Conservation (phyloP, 2,797 vertebrate species). For the Setipinna tenuifilis region DNA sequence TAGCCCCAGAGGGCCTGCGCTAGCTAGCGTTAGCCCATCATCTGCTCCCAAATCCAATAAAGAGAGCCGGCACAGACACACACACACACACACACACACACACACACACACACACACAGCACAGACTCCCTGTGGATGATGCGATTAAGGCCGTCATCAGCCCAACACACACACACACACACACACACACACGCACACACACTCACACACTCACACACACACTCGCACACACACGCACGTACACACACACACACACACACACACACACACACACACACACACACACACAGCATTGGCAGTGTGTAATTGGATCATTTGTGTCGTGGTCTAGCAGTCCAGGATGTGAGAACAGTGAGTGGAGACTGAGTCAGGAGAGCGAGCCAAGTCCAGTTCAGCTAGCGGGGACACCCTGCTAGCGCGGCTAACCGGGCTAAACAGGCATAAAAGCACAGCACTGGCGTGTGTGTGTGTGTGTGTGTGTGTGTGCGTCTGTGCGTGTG, state of each 20-base stretch:
- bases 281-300: conserved; percentile 33
- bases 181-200: background rate
- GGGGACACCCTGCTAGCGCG: background rate
- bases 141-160: conserved; percentile 63
- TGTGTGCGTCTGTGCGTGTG: too few relatives aligned
- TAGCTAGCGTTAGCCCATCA: conserved; percentile 70
- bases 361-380: background rate
- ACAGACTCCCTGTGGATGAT: conserved; percentile 61
- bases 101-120: too few relatives aligned
- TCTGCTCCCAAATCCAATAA: conserved; percentile 70
- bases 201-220: background rate
- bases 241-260: conserved; percentile 35
- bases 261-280: conserved; percentile 56
- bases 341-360: conserved; percentile 41
- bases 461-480: too few relatives aligned
- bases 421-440: background rate
- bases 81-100: too few relatives aligned
- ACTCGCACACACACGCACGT: background rate
- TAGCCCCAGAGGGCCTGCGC: conserved; percentile 53
- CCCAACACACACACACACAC: conserved; percentile 43
- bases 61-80: conserved; percentile 63
- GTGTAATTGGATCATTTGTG: conserved; percentile 70
- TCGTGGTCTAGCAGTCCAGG: conserved; percentile 61
- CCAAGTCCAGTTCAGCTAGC: background rate
- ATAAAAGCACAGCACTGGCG: too few relatives aligned